Percentiles rank a stretch among this genome's conserved stretches.
Evolutionary conservation across 2,797 vertebrate genomes (phyloP).

Genomic region (Bradypodion ventrale): DNA sequence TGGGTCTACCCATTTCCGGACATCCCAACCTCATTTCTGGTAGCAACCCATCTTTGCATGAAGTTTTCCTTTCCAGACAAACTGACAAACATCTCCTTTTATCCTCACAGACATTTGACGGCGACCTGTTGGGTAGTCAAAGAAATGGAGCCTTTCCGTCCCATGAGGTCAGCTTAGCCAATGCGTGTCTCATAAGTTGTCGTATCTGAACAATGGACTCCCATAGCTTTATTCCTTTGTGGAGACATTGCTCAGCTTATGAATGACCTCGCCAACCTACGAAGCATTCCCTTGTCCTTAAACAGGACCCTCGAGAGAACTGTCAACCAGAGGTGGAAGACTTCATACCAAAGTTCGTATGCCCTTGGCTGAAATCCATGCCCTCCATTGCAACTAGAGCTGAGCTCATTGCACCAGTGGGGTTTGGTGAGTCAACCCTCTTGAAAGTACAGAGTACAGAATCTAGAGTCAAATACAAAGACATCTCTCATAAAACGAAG

Average conservation of each 20-base stretch:
- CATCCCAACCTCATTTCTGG: not conserved
- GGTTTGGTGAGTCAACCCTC: too few species aligned
- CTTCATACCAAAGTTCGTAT: not conserved
- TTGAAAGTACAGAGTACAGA: too few species aligned
- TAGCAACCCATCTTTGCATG: too few species aligned
- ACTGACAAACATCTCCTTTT: not conserved
- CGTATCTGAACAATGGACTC: not conserved
- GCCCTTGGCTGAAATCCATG: too few species aligned
- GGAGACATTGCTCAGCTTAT: too few species aligned
- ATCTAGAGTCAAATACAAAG: not conserved
- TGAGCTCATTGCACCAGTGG: too few species aligned
- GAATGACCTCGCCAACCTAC: not conserved
- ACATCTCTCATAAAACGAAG: not conserved
- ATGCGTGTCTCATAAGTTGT: not conserved
- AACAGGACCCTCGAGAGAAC: not conserved
- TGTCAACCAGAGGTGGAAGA: not conserved
- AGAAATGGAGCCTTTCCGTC: too few species aligned
- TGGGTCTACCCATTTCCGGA: not conserved
- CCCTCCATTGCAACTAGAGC: too few species aligned
- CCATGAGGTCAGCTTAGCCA: too few species aligned
- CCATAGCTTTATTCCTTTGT: too few species aligned
- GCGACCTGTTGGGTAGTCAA: too few species aligned
- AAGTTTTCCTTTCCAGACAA: not conserved
- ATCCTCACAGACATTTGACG: not conserved
- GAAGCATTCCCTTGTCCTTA: not conserved